Percentiles rank a stretch among this genome's conserved stretches.
phyloP scores from a whole-genome alignment of 2,888 invertebrate genomes.

The Drosophila picticornis region DNA sequence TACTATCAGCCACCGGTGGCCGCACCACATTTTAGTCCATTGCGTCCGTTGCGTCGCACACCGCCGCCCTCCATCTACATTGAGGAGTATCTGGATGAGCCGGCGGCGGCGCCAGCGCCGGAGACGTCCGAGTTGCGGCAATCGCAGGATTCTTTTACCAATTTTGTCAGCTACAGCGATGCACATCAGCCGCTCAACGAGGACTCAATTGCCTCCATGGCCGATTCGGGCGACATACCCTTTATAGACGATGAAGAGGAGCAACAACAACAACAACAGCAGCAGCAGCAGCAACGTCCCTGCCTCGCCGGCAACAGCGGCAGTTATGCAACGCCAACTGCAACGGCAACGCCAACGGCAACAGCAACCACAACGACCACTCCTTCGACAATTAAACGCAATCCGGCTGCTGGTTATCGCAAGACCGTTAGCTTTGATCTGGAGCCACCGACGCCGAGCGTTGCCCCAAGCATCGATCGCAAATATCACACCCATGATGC shows the following conservation, averaged over 20 bases:
- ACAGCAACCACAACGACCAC: constrained; percentile 52
- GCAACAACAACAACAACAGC: constrained; percentile 68
- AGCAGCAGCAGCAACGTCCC: constrained; percentile 49
- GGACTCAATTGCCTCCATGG: constrained; percentile 84
- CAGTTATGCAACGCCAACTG: constrained; percentile 57
- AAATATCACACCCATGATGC: constrained; percentile 83
- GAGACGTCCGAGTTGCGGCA: constrained; percentile 59
- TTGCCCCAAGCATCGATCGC: constrained; percentile 64
- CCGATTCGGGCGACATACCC: constrained; percentile 84
- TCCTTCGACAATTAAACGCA: constrained; percentile 53
- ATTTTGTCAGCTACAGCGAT: constrained; percentile 78
- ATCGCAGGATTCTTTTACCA: constrained; percentile 82
- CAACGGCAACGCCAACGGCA: constrained; percentile 55
- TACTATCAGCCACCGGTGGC: constrained; percentile 43
- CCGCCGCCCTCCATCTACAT: constrained; percentile 84
- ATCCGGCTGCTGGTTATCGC: constrained; percentile 71
- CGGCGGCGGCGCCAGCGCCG: constrained; percentile 19
- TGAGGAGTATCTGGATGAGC: constrained; percentile 83
- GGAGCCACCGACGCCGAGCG: constrained; percentile 55
- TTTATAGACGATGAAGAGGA: constrained; percentile 86
- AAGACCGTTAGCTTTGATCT: constrained; percentile 85
- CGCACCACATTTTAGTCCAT: constrained; percentile 63
- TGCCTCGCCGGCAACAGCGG: constrained; percentile 49
- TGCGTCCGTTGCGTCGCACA: constrained; percentile 71
- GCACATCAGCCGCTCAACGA: constrained; percentile 85